Evolutionary conservation across 2,113 vertebrate species (phyloP), one percentile per base, ranked within the genome.

Genomic region (Setophaga petechia): DNA sequence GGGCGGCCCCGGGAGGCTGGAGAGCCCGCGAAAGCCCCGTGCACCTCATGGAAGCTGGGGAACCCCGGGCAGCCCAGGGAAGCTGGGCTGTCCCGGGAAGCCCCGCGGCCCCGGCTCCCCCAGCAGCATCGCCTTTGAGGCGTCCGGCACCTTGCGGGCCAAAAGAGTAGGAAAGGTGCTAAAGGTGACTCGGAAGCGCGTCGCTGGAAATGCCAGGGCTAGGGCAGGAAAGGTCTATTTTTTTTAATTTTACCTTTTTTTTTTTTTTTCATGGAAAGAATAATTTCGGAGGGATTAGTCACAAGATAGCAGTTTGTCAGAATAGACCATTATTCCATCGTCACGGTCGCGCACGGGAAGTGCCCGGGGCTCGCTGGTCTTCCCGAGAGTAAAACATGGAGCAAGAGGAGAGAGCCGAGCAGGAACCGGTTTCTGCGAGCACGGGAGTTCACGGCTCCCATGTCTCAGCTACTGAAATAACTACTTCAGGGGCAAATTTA

Each of bases 221-320:
- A 44, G 51, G 44, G 10, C 77, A 41, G 81, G 23, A 30, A 35
- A 69, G 41, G 11, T 3, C 4, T 31, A 1, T 1, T 54, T 44
- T 61, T 10, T 10, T 0, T 21, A 25, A 52, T 52, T 44, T 14
- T 22, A 15, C 11, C 4, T 54, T 25, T 3, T 13, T 20, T 17
- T 10, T 37, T 37, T 20, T 3, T 13, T 17, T 23, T 12, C 17
- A 14, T 12, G 9, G 3, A 23, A 52, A 24, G 18, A 6, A 12
- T 21, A 24, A 31, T 25, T 67, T 24, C 17, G 43, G 25, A 28
- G 19, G 11, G 22, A 28, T 43, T 66, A 33, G 9, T 31, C 11
- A 2, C 7, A 11, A 33, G 22, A 8, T 6, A 17, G 11, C 2
- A 1, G 51, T 66, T 78, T 74, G 39, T 23, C 27, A 0, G 6